Evolutionary conservation across 2,113 vertebrate species (phyloP).

Genomic region (Isichthys henryi): DNA sequence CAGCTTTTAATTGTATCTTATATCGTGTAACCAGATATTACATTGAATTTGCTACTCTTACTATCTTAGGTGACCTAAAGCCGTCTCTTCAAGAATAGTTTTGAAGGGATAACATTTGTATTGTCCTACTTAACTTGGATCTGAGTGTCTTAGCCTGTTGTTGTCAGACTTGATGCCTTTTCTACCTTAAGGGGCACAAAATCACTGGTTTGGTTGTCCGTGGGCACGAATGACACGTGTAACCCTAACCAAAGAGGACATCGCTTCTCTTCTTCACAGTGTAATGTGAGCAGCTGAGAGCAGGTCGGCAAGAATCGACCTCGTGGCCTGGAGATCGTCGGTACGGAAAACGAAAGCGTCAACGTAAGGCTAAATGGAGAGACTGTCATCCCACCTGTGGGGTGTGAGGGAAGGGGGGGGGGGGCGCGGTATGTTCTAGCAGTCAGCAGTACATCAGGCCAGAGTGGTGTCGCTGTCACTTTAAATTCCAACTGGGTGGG

Average conservation of each 20-base stretch:
- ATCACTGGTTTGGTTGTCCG: neutral
- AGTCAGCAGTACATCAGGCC: slow-evolving; percentile 12
- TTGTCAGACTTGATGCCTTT: neutral
- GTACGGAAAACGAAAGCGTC: neutral
- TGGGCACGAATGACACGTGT: neutral
- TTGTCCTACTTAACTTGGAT: neutral
- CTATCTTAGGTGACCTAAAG: neutral
- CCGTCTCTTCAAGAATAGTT: neutral
- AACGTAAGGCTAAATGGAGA: neutral
- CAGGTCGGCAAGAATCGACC: neutral
- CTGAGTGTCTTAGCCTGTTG: neutral
- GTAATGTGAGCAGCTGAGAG: neutral
- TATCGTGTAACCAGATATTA: neutral
- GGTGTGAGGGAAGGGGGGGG: neutral
- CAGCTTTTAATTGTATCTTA: neutral
- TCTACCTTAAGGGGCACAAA: neutral
- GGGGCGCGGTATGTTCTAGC: neutral
- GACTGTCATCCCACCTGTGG: neutral
- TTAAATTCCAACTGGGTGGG: slow-evolving; percentile 42
- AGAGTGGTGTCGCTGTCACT: slow-evolving; percentile 9
- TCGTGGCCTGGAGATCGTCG: neutral
- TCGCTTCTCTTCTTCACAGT: neutral
- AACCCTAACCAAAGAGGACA: neutral
- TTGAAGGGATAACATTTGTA: neutral
- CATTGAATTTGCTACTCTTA: neutral